Evolutionary conservation across 2,113 vertebrate species (phyloP), one percentile per base, ranked within the genome.

Genomic region (Uria aalge): DNA sequence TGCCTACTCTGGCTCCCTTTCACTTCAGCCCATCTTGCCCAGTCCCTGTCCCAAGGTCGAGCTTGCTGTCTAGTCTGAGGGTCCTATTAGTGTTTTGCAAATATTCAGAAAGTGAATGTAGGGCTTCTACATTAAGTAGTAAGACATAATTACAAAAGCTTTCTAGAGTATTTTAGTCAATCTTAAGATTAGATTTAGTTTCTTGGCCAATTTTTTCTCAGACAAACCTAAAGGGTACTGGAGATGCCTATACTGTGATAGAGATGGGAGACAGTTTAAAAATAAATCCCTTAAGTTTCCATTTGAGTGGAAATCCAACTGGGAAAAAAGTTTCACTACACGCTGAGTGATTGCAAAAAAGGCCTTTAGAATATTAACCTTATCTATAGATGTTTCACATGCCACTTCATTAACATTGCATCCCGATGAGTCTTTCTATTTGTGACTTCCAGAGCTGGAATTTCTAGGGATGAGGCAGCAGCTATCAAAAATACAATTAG

Each of bases 401-500:
- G 63, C 66, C 40, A 48, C 68, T 84, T 95, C 69, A 72, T 95
- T 92, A 94, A 48, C 84, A 53, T 85, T 85, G 57, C 55, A 57
- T 92, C 69, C 15, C 3, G 18, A 24, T 89, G 92, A 95, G 41
- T 60, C 50, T 92, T 92, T 76, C 50, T 91, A 17, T 78, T 92
- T 75, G 73, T 75, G 45, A 94, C 68, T 94, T 94, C 62, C 66
- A 82, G 80, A 93, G 74, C 84, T 82, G 92, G 73, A 94, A 91
- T 91, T 94, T 96, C 93, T 89, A 90, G 87, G 84, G 69, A 92
- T 94, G 87, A 69, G 57, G 55, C 66, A 72, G 73, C 79, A 95
- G 57, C 68, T 91, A 68, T 94, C 95, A 92, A 87, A 96, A 96
- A 69, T 95, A 68, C 47, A 96, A 57, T 95, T 88, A 87, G 57